Percentiles rank a stretch among this genome's conserved stretches.
These are phyloP conservation scores for Agrochola macilenta DNA, from an alignment of 2,888 invertebrate species.

Conservation along the genomic window DNA sequence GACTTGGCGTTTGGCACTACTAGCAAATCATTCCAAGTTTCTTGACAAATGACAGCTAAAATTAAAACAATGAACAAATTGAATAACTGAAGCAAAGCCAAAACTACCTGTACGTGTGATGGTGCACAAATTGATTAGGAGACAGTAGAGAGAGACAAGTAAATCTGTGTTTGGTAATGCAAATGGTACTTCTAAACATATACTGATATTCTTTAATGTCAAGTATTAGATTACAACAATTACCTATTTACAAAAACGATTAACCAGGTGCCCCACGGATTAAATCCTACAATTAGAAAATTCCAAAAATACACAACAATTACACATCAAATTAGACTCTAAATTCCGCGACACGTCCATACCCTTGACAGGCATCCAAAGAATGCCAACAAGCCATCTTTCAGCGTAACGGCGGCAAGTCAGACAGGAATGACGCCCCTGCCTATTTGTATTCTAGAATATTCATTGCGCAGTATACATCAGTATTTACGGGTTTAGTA, in stretches of 20 bases:
- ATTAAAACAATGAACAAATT: slow-evolving; percentile 80
- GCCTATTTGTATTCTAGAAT: slow-evolving; percentile 72
- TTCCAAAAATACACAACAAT: slow-evolving; percentile 44
- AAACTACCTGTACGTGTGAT: slow-evolving; percentile 25
- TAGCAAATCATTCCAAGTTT: slow-evolving; percentile 77
- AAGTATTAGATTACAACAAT: slow-evolving; percentile 2
- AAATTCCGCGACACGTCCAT: slow-evolving; percentile 54
- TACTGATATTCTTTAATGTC: not conserved
- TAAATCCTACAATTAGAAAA: slow-evolving; percentile 1
- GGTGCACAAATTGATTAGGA: slow-evolving; percentile 12
- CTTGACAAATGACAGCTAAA: slow-evolving; percentile 85
- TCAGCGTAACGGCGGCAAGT: slow-evolving; percentile 65
- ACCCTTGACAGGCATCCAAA: slow-evolving; percentile 62
- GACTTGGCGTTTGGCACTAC: slow-evolving; percentile 81
- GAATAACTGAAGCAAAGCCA: slow-evolving; percentile 65
- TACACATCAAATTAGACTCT: slow-evolving; percentile 39
- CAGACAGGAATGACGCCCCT: slow-evolving; percentile 71
- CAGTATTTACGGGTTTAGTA: slow-evolving; percentile 73
- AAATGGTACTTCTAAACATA: not conserved
- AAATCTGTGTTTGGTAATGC: not conserved
- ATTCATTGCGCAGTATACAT: slow-evolving; percentile 69
- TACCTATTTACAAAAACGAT: not conserved
- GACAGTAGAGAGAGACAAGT: not conserved
- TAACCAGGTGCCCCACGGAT: not conserved
- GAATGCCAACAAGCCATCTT: slow-evolving; percentile 70